Evolutionary conservation across 2,888 invertebrate species (phyloP).

Genomic region (Meganola albula): DNA sequence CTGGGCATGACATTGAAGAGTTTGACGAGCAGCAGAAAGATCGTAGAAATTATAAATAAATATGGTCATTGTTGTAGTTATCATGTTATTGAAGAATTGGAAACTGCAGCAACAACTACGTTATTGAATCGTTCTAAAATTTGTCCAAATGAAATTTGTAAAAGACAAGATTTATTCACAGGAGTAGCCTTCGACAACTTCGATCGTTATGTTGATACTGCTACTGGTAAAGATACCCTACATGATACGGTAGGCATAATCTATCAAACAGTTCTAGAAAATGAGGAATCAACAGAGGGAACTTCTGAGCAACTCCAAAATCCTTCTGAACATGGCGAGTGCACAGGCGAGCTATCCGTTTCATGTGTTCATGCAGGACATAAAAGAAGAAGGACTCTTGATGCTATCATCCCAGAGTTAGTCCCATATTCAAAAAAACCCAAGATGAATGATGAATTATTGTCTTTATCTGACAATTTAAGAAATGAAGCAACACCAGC

Average conservation of each 20-base stretch:
- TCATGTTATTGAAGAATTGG: constrained; percentile 4
- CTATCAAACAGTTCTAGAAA: too few species aligned
- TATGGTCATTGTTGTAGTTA: constrained; percentile 6
- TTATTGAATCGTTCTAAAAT: not conserved
- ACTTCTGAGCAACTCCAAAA: too few species aligned
- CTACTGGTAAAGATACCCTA: constrained; percentile 35
- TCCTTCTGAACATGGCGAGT: too few species aligned
- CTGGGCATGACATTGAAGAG: constrained; percentile 36
- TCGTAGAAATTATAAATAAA: constrained; percentile 33
- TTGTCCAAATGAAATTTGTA: not conserved
- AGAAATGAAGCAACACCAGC: too few species aligned
- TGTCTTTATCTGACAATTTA: too few species aligned
- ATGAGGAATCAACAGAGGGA: too few species aligned
- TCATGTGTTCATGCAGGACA: too few species aligned
- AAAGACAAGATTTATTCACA: not conserved
- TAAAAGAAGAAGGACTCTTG: too few species aligned
- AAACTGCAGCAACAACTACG: constrained; percentile 4
- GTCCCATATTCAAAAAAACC: too few species aligned
- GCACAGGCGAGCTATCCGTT: too few species aligned
- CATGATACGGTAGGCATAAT: constrained; percentile 33
- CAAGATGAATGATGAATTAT: too few species aligned
- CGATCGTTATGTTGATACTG: constrained; percentile 34
- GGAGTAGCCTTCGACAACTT: constrained; percentile 7
- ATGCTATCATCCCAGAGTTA: too few species aligned
- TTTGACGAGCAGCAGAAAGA: constrained; percentile 29